These are phyloP conservation scores for Thera britannica DNA, from an alignment of 2,888 invertebrate genomes.

Conservation along the genomic window DNA sequence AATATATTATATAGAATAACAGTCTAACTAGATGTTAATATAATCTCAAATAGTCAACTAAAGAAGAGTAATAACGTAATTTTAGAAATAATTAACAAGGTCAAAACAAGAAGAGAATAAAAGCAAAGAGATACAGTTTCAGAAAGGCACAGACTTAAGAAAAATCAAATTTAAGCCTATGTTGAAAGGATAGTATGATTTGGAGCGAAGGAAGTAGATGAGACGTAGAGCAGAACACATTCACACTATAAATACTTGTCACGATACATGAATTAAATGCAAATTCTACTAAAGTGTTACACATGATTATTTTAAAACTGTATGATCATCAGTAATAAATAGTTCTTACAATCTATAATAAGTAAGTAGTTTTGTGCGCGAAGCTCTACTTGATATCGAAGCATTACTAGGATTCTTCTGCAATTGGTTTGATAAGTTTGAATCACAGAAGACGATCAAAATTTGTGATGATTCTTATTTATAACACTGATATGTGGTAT, in stretches of 20 bases:
- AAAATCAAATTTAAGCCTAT: constrained; percentile 4
- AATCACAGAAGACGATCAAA: constrained; percentile 54
- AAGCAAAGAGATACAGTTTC: constrained; percentile 6
- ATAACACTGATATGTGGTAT: constrained; percentile 80
- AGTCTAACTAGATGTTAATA: constrained; percentile 33
- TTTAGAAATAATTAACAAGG: constrained; percentile 32
- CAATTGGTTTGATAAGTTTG: constrained; percentile 45
- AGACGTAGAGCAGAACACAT: constrained; percentile 74
- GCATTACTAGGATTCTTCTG: constrained; percentile 54
- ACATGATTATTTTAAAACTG: constrained; percentile 79
- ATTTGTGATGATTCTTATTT: constrained; percentile 59
- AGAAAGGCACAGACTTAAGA: constrained; percentile 2
- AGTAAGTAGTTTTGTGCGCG: constrained; percentile 76
- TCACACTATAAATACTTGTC: constrained; percentile 76
- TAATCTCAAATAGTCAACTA: constrained; percentile 31
- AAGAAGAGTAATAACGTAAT: constrained; percentile 18
- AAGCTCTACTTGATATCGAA: constrained; percentile 79
- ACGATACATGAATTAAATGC: constrained; percentile 82
- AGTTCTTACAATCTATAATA: constrained; percentile 74
- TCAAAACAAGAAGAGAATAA: constrained; percentile 39
- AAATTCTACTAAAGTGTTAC: constrained; percentile 80
- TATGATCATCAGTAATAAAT: constrained; percentile 73
- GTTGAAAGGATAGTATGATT: constrained; percentile 45
- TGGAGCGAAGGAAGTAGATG: constrained; percentile 58
- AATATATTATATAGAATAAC: constrained; percentile 42